Evolutionary conservation across 2,888 invertebrate genomes (phyloP).

Genomic region (Caenorhabditis afra): DNA sequence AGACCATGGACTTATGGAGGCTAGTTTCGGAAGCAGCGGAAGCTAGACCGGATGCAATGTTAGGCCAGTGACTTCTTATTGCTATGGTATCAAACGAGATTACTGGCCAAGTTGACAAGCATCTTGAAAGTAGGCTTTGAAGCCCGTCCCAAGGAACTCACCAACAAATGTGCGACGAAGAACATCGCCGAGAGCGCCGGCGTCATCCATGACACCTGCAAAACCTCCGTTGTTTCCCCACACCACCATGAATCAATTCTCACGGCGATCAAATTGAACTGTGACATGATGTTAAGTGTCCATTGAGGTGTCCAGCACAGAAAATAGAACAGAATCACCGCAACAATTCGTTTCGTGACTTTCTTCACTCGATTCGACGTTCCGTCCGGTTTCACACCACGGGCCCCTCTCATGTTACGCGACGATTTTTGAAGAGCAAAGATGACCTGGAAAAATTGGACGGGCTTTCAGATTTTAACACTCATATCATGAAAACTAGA

Average conservation of each 20-base stretch:
- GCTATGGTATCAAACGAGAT: no score
- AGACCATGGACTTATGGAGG: no score
- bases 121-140: no score
- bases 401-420: constrained; percentile 53
- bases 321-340: constrained; percentile 79
- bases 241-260: no score
- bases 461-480: neutral
- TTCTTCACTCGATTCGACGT: constrained; percentile 62
- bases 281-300: constrained; percentile 76
- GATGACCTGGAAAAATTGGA: constrained; percentile 63
- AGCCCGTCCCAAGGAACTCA: no score
- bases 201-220: constrained; percentile 72
- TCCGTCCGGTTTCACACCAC: constrained; percentile 51
- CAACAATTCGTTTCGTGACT: constrained; percentile 78
- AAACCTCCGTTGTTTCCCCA: neutral
- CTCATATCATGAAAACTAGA: no score
- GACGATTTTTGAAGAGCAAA: constrained; percentile 66
- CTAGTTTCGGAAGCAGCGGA: no score
- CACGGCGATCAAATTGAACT: constrained; percentile 74
- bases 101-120: no score
- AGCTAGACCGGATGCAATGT: no score
- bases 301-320: constrained; percentile 80
- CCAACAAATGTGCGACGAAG: constrained; percentile 76
- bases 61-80: no score
- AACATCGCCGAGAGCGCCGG: constrained; percentile 76